phyloP scores from a whole-genome alignment of 2,797 vertebrate genomes.

The Geotrypetes seraphini region DNA sequence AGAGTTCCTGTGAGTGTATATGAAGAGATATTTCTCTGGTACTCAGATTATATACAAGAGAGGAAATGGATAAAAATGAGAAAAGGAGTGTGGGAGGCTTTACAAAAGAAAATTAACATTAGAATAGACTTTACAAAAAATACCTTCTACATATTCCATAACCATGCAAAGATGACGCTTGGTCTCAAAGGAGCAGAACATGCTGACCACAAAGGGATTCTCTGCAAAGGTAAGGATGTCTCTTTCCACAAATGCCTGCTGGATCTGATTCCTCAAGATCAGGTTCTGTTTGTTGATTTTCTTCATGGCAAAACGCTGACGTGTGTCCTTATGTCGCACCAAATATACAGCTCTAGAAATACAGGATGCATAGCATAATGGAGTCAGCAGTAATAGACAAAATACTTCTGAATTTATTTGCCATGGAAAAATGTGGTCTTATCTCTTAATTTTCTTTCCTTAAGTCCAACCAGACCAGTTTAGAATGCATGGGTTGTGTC shows the following conservation, averaged over 20 bases:
- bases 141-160: slow-evolving; percentile 97
- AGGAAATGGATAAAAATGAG: too few relatives aligned
- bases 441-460: too few relatives aligned
- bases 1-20: too few relatives aligned
- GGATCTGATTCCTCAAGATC: slow-evolving; percentile 91
- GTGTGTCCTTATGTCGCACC: slow-evolving; percentile 83
- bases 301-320: slow-evolving; percentile 96
- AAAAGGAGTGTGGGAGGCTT: too few relatives aligned
- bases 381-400: too few relatives aligned
- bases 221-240: slow-evolving; percentile 93
- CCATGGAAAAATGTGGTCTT: too few relatives aligned
- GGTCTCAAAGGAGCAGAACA: slow-evolving; percentile 96
- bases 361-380: neutral
- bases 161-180: slow-evolving; percentile 92
- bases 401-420: too few relatives aligned
- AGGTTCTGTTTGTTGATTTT: slow-evolving; percentile 98
- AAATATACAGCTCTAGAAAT: slow-evolving; percentile 76
- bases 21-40: too few relatives aligned
- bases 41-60: too few relatives aligned
- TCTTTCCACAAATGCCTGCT: slow-evolving; percentile 92
- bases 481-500: too few relatives aligned
- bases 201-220: slow-evolving; percentile 94
- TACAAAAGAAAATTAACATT: neutral
- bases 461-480: too few relatives aligned
- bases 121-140: too few relatives aligned